These are phyloP conservation scores for Pterocles gutturalis DNA, from an alignment of 2,113 vertebrate genomes.

Conservation along the genomic window DNA sequence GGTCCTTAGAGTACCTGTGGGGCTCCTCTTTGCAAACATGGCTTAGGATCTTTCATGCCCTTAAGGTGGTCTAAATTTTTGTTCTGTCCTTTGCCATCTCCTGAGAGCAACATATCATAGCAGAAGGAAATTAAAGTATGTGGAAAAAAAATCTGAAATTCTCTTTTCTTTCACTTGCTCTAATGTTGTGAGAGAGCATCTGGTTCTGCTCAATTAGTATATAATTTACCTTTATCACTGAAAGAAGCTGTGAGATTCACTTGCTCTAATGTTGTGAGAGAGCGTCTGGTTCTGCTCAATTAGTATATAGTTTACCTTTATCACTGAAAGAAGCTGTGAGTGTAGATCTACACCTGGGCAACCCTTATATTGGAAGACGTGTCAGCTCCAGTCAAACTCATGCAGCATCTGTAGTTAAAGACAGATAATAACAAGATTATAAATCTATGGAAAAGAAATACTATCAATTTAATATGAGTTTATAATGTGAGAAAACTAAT, in stretches of 20 bases:
- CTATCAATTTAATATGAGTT: background rate
- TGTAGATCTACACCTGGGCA: background rate
- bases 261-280: background rate
- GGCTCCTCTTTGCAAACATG: background rate
- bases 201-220: background rate
- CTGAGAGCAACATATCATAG: background rate
- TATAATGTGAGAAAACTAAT: background rate
- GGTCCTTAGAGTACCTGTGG: background rate
- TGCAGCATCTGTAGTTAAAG: background rate
- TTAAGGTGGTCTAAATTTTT: background rate
- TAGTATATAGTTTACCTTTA: background rate
- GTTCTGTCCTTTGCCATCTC: background rate
- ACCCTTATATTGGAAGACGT: background rate
- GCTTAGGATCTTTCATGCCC: background rate
- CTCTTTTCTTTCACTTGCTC: background rate
- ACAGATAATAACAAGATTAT: background rate
- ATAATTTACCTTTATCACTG: background rate
- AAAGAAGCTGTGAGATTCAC: background rate
- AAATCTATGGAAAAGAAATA: background rate
- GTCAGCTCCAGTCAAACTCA: background rate
- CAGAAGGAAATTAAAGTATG: background rate
- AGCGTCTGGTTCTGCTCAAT: background rate
- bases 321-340: background rate
- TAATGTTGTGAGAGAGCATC: background rate
- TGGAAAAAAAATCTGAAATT: background rate